A percentile compares a stretch with the other conserved stretches of the same genome.
Conservation (phyloP, 2,113 vertebrate genomes). For the Osmerus mordax region DNA sequence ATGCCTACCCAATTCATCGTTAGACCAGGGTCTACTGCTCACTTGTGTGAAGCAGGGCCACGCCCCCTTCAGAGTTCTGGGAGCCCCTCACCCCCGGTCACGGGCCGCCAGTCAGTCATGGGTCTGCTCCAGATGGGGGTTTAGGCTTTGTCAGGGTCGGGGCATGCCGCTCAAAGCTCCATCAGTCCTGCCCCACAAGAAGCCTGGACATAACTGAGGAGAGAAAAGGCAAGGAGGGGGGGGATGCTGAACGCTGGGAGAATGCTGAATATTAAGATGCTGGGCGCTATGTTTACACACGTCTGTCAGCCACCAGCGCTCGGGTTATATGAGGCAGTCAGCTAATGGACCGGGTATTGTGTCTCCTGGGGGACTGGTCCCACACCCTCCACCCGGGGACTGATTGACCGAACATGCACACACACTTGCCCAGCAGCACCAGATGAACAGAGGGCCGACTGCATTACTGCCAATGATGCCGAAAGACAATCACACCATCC, state of each 20-base stretch:
- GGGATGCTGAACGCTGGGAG: conserved; percentile 47
- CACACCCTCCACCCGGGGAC: conserved; percentile 45
- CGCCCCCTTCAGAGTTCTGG: conserved; percentile 37
- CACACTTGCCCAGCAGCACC: conserved; percentile 29
- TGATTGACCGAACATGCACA: conserved; percentile 41
- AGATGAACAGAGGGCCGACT: conserved; percentile 41
- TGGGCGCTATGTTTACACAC: conserved; percentile 61
- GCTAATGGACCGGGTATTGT: conserved; percentile 59
- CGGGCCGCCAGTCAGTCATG: conserved; percentile 20
- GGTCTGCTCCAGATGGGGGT: conserved; percentile 59
- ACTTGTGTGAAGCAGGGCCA: conserved; percentile 38
- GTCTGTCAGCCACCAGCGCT: conserved; percentile 59
- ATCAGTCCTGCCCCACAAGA: conserved; percentile 62
- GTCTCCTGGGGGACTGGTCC: conserved; percentile 56
- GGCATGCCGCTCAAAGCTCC: conserved; percentile 52
- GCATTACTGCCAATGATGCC: conserved; percentile 37
- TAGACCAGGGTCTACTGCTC: conserved; percentile 35
- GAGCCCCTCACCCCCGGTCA: conserved; percentile 60
- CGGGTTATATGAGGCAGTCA: conserved; percentile 57
- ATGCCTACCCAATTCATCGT: conserved; percentile 53
- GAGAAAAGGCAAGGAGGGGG: not conserved
- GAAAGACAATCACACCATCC: conserved; percentile 15
- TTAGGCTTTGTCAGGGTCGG: conserved; percentile 51
- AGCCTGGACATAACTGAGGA: conserved; percentile 31
- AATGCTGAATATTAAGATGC: conserved; percentile 42